Evolutionary conservation across 1,140 invertebrate species (phyloP), one percentile per base, ranked within the genome.

Genomic region (Sycophila sp.): DNA sequence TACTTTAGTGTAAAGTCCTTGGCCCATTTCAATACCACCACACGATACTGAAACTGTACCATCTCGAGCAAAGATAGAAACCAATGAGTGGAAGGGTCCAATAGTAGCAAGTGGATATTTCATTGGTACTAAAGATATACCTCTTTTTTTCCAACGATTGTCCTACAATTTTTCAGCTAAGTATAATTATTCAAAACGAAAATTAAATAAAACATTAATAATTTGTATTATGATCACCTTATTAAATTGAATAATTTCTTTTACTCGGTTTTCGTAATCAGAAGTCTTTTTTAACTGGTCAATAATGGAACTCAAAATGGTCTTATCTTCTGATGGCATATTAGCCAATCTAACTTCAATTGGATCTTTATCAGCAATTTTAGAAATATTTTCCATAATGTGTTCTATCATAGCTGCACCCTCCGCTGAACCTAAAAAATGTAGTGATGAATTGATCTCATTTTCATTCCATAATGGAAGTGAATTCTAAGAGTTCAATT

Each of bases 1-100:
- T n/a, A 90, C 89, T 85, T 91, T 91, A 0, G 90, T 91, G 67
- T 91, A 93, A 55, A 96, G 90, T 2, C 95, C 94, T 87, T 96
- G 94, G 11, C 94, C 95, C 83, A 92, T 92, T 88, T 97, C 94
- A 45, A 94, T 90, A 32, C 93, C 94, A 56, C 91, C 93, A 78
- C 95, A 93, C n/a, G 88, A 87, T 34, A 96, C 86, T 0, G 89
- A 87, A 0, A 96, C 92, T 0, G 92, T 91, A 13, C 94, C 94
- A 85, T 96, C 94, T 3, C 83, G 82, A 49, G 92, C 90, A 80
- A 91, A 94, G 66, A 96, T 89, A 4, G 92, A 90, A 4, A 96
- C 87, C 19, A 91, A 83, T 0, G 89, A 89, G 75, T 90, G 89
- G 72, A 85, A 93, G 17, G 89, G 87, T 22, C 89, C 90, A 53